Evolutionary conservation across 64 coral and sea anemone species (phyloP), one percentile per base, ranked within the genome.

Genomic region (Montipora capricornis): DNA sequence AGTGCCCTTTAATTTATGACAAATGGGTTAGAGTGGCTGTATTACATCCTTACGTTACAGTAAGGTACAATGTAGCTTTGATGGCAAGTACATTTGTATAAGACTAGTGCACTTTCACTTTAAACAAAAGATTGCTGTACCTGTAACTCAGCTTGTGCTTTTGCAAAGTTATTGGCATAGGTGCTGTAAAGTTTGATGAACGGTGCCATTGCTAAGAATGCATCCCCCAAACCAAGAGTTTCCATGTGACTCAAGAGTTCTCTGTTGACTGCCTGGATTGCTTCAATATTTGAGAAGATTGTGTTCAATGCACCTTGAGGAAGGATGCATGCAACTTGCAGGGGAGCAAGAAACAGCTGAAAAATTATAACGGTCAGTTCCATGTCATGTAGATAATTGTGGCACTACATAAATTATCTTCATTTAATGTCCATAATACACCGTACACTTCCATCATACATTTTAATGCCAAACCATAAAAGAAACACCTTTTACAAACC

Each of bases 281-380:
- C 95, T 37, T 99, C 98, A 67, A 99, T 84, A 58, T 99, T 99
- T 6, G 98, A 99, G 75, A 99, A 99, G 84, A 99, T 99, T 6
- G 78, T 81, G 79, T 89, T 90, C 5, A 94, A 24, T 3, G 59
- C 89, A 80, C 92, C 74, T 15, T 94, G 55, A 15, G 98, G 98
- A 5, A 99, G 75, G 37, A 99, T 76, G 37, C 83, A 57, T 74
- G 89, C 75, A 74, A 92, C 92, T 80, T 91, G 87, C 58, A 99
- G 53, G 1, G 95, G 94, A 19, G 82, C 92, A 44, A 99, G 75
- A 75, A 99, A 99, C 5, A 96, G 74, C 98, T 99, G 61, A 51
- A 92, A 83, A 57, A 57, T 57, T 57, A 57, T 57, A 6, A 57
- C 29, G 1, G 6, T 8, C 53, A 0, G 53, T 8, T 6, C 0